phyloP scores from a whole-genome alignment of 2,797 vertebrate species.

The Aulostomus chinensis region DNA sequence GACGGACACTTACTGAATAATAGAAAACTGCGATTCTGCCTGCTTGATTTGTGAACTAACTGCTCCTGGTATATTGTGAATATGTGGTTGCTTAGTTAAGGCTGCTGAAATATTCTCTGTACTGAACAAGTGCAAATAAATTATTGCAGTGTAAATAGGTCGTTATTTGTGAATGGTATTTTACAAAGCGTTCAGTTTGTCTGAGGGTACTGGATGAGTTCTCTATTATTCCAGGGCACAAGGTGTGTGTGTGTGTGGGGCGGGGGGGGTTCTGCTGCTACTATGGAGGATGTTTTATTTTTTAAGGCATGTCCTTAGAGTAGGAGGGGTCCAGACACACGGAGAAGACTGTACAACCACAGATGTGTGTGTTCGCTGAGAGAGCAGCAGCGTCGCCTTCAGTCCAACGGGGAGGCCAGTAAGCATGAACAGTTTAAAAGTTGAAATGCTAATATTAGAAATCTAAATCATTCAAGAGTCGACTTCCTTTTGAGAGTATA shows the following conservation, averaged over 20 bases:
- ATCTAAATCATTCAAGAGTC: slow-evolving; percentile 29
- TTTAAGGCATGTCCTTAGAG: slow-evolving; percentile 74
- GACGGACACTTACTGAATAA: slow-evolving; percentile 36
- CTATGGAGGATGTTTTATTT: slow-evolving; percentile 47
- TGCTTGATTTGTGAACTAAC: slow-evolving; percentile 19
- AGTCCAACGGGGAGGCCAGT: slow-evolving; percentile 12
- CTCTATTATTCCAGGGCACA: slow-evolving; percentile 19
- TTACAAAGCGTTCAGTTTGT: slow-evolving; percentile 58
- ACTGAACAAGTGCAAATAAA: slow-evolving; percentile 34
- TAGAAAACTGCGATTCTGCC: slow-evolving; percentile 24
- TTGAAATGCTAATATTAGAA: slow-evolving; percentile 25
- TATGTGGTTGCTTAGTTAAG: slow-evolving; percentile 48
- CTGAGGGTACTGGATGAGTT: slow-evolving; percentile 27
- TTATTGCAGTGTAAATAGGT: slow-evolving; percentile 49
- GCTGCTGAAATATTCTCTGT: slow-evolving; percentile 48
- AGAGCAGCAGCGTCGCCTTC: slow-evolving; percentile 24
- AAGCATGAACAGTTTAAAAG: slow-evolving; percentile 16
- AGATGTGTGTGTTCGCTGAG: slow-evolving; percentile 30
- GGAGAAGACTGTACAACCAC: slow-evolving; percentile 39
- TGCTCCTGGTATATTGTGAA: slow-evolving; percentile 20
- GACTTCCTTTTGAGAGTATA: slow-evolving; percentile 5
- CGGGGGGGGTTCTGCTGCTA: slow-evolving; percentile 23
- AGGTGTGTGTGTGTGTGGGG: neutral
- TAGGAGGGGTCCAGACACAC: slow-evolving; percentile 63
- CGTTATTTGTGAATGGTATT: slow-evolving; percentile 29